These are phyloP conservation scores for Emydoidea blandingii DNA, from an alignment of 2,797 vertebrate genomes.

Conservation along the genomic window DNA sequence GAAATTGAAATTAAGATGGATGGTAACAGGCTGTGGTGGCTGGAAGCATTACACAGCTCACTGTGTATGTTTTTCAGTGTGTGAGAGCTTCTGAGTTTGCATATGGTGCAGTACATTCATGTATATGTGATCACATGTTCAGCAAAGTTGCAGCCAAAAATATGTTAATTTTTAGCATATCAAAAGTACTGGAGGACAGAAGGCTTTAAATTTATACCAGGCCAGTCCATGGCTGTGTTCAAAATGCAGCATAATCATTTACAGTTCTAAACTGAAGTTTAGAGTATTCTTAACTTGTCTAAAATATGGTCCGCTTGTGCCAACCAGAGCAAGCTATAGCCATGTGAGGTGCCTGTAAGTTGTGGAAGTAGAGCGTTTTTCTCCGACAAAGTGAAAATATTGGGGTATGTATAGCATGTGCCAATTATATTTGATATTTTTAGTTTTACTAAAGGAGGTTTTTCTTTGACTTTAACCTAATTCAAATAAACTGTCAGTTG, in stretches of 20 bases:
- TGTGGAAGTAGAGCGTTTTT: no score
- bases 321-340: background rate
- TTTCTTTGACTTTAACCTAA: background rate
- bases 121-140: conserved; percentile 46
- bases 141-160: conserved; percentile 51
- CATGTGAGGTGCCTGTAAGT: background rate
- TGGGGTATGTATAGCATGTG: conserved; percentile 40
- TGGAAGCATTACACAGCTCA: background rate
- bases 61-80: background rate
- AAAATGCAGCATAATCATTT: conserved; percentile 65
- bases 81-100: conserved; percentile 31
- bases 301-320: conserved; percentile 21
- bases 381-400: background rate
- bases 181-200: conserved; percentile 59
- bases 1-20: background rate
- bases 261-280: conserved; percentile 29
- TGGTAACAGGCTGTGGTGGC: background rate
- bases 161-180: conserved; percentile 56
- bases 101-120: background rate
- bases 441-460: background rate
- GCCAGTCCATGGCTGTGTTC: conserved; percentile 27
- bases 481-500: background rate
- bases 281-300: background rate
- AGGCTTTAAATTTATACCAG: conserved; percentile 60
- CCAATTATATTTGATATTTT: background rate